Evolutionary conservation across 2,797 vertebrate genomes (phyloP).

Genomic region (Chromis chromis): DNA sequence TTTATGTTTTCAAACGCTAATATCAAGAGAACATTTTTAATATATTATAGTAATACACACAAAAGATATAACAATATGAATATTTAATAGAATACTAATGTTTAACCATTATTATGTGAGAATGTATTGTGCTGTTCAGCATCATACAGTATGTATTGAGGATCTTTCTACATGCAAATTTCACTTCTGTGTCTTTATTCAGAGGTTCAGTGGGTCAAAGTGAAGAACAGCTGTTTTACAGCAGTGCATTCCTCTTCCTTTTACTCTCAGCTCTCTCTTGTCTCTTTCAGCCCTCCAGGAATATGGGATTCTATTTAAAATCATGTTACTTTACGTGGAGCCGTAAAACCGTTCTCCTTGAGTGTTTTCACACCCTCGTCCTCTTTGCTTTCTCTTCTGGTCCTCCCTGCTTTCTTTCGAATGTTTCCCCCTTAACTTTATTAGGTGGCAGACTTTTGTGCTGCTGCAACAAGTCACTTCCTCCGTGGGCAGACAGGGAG

Average conservation of each 20-base stretch:
- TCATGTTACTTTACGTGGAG: conserved; percentile 79
- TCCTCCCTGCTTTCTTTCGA: conserved; percentile 70
- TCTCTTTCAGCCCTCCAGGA: conserved; percentile 75
- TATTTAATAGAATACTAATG: not conserved
- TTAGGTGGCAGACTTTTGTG: conserved; percentile 80
- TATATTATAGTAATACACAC: too few species aligned
- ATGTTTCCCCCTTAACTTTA: conserved; percentile 76
- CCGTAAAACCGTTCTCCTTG: conserved; percentile 76
- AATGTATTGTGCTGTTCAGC: conserved; percentile 14
- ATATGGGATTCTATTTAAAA: conserved; percentile 78
- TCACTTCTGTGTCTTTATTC: conserved; percentile 41
- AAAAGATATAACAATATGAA: not conserved
- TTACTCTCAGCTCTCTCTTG: conserved; percentile 58
- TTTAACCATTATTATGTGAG: conserved; percentile 2
- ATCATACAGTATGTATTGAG: conserved; percentile 12
- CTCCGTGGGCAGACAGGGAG: conserved; percentile 70
- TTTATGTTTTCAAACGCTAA: not conserved
- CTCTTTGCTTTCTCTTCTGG: conserved; percentile 73
- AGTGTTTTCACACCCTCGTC: conserved; percentile 65
- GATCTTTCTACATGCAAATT: conserved; percentile 41
- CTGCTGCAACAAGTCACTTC: conserved; percentile 68
- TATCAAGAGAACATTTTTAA: not conserved
- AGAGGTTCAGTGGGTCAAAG: conserved; percentile 54
- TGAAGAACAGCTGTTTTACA: conserved; percentile 82
- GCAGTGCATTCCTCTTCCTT: conserved; percentile 70